phyloP scores from a whole-genome alignment of 2,888 invertebrate genomes.

The Eurytoma californica region DNA sequence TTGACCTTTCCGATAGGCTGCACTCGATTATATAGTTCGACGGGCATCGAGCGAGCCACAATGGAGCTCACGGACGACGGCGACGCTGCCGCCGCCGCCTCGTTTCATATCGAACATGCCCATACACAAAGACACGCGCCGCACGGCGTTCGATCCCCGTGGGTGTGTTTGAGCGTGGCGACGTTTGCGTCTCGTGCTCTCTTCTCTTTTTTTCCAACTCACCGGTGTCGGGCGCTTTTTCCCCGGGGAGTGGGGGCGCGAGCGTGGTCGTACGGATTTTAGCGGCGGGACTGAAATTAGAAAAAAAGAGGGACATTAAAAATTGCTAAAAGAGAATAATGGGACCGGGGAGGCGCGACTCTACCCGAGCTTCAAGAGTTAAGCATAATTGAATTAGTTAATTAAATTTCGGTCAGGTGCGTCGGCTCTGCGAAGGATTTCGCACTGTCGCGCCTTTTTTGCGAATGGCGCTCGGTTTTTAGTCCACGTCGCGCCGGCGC shows the following conservation, averaged over 20 bases:
- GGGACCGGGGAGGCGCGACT: slow-evolving; percentile 11
- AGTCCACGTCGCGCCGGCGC: not conserved
- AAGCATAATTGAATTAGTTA: slow-evolving; percentile 58
- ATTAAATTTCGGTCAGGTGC: slow-evolving; percentile 59
- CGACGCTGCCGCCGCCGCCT: not conserved
- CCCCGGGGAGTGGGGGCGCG: not conserved
- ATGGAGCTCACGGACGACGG: slow-evolving; percentile 25
- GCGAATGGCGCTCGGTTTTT: not conserved
- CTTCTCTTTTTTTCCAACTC: not conserved
- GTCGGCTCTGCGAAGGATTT: slow-evolving; percentile 31
- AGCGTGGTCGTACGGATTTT: not conserved
- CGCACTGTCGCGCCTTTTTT: not conserved
- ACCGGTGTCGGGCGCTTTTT: not conserved
- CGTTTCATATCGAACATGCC: not conserved
- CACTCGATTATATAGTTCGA: slow-evolving; percentile 63
- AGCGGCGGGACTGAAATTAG: slow-evolving; percentile 49
- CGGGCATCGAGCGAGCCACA: slow-evolving; percentile 49
- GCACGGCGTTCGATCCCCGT: not conserved
- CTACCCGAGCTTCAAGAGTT: slow-evolving; percentile 9
- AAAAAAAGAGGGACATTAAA: slow-evolving; percentile 52
- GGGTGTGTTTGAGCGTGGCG: slow-evolving; percentile 5
- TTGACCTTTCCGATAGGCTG: slow-evolving; percentile 70
- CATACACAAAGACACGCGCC: not conserved
- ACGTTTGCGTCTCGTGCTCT: not conserved
- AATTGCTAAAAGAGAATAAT: slow-evolving; percentile 59